Conservation (phyloP, 2,888 invertebrate genomes). For the Lamproptera curius region DNA sequence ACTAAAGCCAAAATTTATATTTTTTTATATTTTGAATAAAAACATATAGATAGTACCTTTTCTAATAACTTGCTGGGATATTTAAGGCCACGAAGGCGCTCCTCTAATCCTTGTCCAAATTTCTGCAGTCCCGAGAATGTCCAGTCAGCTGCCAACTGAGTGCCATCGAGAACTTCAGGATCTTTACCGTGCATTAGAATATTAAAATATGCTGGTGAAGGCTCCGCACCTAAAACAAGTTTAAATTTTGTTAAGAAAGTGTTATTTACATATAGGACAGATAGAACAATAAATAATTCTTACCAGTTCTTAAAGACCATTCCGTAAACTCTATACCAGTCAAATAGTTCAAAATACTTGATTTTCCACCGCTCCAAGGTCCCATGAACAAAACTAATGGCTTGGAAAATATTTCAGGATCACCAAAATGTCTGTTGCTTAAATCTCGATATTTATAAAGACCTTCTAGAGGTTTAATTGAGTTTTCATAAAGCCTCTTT, state of each 20-base stretch:
- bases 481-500: constrained; percentile 90
- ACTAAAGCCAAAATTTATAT: too few species aligned
- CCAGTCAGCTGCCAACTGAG: constrained; percentile 96
- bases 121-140: constrained; percentile 96
- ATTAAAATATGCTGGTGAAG: constrained; percentile 95
- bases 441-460: constrained; percentile 94
- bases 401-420: constrained; percentile 96
- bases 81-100: constrained; percentile 89
- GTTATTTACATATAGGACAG: not conserved
- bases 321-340: constrained; percentile 91
- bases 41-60: constrained; percentile 79
- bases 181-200: constrained; percentile 93
- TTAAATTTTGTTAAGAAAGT: too few species aligned
- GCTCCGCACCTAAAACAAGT: constrained; percentile 88
- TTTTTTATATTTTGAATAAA: not conserved
- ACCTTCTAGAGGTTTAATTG: constrained; percentile 93
- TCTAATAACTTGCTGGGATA: constrained; percentile 90
- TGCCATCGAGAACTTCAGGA: constrained; percentile 92
- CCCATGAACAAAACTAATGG: constrained; percentile 96
- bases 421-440: constrained; percentile 94
- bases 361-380: constrained; percentile 98
- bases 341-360: constrained; percentile 94
- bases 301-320: constrained; percentile 92
- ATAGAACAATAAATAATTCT: constrained; percentile 8
- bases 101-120: constrained; percentile 95